Conservation (phyloP, 53 echinoderm and acorn worm genomes). For the Luidia sarsii region DNA sequence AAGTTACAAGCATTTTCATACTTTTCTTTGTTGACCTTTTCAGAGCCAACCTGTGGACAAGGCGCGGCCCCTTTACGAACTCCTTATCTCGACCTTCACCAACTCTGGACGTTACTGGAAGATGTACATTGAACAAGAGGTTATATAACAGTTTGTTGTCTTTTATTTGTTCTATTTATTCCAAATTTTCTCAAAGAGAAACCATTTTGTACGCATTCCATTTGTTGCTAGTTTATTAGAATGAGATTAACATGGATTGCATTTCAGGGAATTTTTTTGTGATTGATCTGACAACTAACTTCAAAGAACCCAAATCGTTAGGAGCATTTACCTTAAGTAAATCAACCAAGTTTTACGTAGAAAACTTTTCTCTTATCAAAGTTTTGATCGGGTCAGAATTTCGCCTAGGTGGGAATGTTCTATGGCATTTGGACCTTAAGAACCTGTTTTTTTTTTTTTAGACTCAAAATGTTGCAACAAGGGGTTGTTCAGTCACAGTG, state of each 20-base stretch:
- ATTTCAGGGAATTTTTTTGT: slow-evolving; percentile 8
- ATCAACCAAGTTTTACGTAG: too few relatives aligned
- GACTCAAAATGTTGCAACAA: too few relatives aligned
- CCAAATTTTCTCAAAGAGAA: background rate
- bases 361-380: too few relatives aligned
- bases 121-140: slow-evolving; percentile 99
- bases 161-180: slow-evolving; percentile 23
- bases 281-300: too few relatives aligned
- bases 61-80: slow-evolving; percentile 91
- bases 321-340: too few relatives aligned
- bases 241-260: slow-evolving; percentile 26
- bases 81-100: slow-evolving; percentile 78
- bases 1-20: background rate
- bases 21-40: background rate
- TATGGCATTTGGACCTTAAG: too few relatives aligned
- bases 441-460: too few relatives aligned
- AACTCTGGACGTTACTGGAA: slow-evolving; percentile 99
- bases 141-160: slow-evolving; percentile 64
- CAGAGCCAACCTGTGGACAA: slow-evolving; percentile 97
- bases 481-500: too few relatives aligned
- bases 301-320: too few relatives aligned
- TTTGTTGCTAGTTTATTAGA: background rate
- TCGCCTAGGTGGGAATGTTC: too few relatives aligned
- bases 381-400: too few relatives aligned
- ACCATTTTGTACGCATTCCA: background rate